Evolutionary conservation across 2,113 vertebrate species (phyloP), one percentile per base, ranked within the genome.

Genomic region (Semnornis frantzii): DNA sequence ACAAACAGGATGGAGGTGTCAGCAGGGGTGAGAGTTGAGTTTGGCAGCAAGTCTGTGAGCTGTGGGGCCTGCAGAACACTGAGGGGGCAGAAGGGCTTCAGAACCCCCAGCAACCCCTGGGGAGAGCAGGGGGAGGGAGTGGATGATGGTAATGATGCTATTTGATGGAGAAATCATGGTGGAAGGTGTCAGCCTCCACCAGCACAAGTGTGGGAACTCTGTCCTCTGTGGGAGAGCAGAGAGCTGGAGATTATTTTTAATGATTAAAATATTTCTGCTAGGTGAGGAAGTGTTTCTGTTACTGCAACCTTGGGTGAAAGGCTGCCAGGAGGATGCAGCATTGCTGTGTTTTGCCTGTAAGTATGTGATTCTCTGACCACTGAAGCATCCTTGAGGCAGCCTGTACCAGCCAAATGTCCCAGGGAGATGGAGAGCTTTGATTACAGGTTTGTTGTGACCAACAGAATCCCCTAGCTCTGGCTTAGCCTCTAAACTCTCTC

Each of bases 1-100:
- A 90, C 31, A 46, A 86, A 81, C 84, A 93, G 94, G 91, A 96
- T 88, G 84, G 87, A 93, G 85, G 50, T 58, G 64, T 85, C 94
- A 44, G 91, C 78, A 7, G 91, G 93, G 62, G 77, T 12, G 52
- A 46, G 46, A 37, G 87, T n/a, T 76, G 93, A 68, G n/a, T 59
- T 92, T 92, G 96, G 85, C 96, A 76, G 50, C 9, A 3, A 72
- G 34, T 25, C 75, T 4, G 24, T 1, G 21, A 60, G 72, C 57
- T 1, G 1, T 8, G 34, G 69, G 17, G n/a, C 44, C 65, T 5
- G 6, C 0, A 7, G 34, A 48, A 65, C 70, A 0, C 58, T 0
- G 33, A 20, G 23, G 14, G n/a, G 75, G 75, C 23, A 57, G 11
- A 37, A 64, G 39, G 46, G n/a, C 5, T 52, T 4, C 54, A 1